Evolutionary conservation across 1,140 invertebrate genomes (phyloP), one percentile per base, ranked within the genome.

Genomic region (Acyrthosiphon pisum): DNA sequence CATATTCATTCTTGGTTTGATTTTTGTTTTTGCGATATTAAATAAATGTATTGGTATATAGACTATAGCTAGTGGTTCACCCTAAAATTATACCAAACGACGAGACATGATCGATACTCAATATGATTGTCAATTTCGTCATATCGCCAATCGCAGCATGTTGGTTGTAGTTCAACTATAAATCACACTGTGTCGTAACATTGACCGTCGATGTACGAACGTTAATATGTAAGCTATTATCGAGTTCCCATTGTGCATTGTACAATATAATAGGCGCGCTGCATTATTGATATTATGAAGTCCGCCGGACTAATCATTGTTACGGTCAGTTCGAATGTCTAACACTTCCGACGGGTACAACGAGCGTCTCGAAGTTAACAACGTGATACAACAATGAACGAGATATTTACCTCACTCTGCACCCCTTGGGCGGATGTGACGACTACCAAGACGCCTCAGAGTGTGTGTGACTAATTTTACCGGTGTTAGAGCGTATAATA

Each of bases 241-340:
- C 14, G 26, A 60, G 60, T n/a, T 18, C n/a, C 60, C 14, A 76
- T 76, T 76, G 60, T 76, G n/a, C 60, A 76, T n/a, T n/a, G 60
- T 68, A 68, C 60, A 68, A 18, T n/a, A 30, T 76, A 30, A 20
- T 76, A 76, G 60, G 60, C 30, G 60, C 11, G 30, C 60, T 68
- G 30, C 60, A 68, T 30, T 68, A 68, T 76, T 35, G 60, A 76
- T 76, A 76, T 76, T 76, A 53, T 76, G 60, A n/a, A 76, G 60
- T 76, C 60, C 14, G 4, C 60, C 60, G 30, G 60, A 18, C 30
- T n/a, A 6, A 76, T 35, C 6, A n/a, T 76, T 76, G 60, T 76
- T 76, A 76, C 60, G 60, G 60, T 76, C 60, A 76, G 60, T 76
- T 76, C 60, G 60, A 76, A 76, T n/a, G n/a, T 76, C 60, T 76